Base-by-base conservation (phyloP, 2,888 invertebrate genomes). In the Lepidochitona cinerea region DNA sequence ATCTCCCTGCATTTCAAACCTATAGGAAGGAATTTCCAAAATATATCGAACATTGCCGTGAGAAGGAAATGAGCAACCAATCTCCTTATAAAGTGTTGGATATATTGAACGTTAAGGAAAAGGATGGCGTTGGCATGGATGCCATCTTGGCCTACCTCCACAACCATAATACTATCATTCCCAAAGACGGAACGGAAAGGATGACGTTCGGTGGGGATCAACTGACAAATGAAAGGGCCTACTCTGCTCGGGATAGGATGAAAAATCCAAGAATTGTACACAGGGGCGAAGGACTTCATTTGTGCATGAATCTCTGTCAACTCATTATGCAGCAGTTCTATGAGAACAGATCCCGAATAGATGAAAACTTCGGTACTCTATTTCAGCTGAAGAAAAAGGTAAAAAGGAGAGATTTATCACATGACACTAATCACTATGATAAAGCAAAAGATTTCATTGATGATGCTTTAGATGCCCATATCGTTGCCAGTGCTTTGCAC, bases 221-320 rank as follows among this genome's bases (percentile, higher is more conserved):
- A 32, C 54, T 77, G 7, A 75, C 73, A 4, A 75, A 75, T 68
- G 66, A 69, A 64, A 59, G 77, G 37, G 77, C 74, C 32, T 77
- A 72, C 52, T 66, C 59, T 37, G 77, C 74, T 26, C 77, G 75
- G 53, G 32, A 75, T 18, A 72, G 70, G 9, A 73, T 73, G 75
- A 37, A 64, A 26, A 75, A 77, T 49, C 26, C 59, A 4, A 71
- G 77, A 29, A 71, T 75, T 1, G 52, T 77, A 29, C 77, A 77
- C 54, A 26, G 73, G 23, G 73, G 75, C 41, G 77, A 77, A 71
- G 75, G 77, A n/a, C 67, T 77, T 26, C 77, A 77, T 59, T 35
- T 74, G 59, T 37, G 67, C 33, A 75, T 79, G 72, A 76, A 76
- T 37, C 33, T 75, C 26, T 59, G 59, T 26, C 29, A 29, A 23